These are phyloP conservation scores for Indicator maculatus DNA, from an alignment of 2,113 vertebrate species.

Conservation along the genomic window DNA sequence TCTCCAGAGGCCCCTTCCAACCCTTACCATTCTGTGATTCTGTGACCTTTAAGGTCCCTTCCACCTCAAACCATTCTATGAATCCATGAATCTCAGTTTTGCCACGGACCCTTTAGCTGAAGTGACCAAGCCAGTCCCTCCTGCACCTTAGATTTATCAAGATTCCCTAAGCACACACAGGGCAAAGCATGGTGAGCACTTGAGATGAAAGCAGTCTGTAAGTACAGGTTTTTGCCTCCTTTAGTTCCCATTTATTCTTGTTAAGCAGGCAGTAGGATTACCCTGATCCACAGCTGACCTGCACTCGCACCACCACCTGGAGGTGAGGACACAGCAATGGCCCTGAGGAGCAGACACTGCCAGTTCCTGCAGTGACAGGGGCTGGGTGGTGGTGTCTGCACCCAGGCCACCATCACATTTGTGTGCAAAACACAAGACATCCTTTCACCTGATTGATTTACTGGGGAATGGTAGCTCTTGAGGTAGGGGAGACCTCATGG, in stretches of 20 bases:
- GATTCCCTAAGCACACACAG: neutral
- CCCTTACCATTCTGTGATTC: no score
- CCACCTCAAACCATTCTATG: no score
- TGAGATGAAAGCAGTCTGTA: neutral
- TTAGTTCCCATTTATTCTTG: neutral
- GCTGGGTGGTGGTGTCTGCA: neutral
- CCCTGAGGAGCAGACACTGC: neutral
- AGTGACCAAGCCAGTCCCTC: neutral
- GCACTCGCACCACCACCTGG: neutral
- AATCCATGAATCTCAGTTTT: neutral
- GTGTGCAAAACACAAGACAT: rapidly evolving
- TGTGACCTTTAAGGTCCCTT: no score
- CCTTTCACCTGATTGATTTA: neutral
- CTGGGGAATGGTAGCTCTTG: neutral
- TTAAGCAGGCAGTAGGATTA: neutral
- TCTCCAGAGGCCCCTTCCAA: no score
- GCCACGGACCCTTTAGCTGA: neutral
- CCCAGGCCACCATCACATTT: neutral
- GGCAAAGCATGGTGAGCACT: neutral
- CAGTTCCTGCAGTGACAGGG: neutral
- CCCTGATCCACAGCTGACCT: neutral
- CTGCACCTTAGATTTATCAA: neutral
- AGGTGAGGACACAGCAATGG: rapidly evolving
- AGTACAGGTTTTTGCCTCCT: neutral
- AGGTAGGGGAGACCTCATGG: no score